These are phyloP conservation scores for Glaucopsyche alexis DNA, from an alignment of 2,888 invertebrate species.

Conservation along the genomic window DNA sequence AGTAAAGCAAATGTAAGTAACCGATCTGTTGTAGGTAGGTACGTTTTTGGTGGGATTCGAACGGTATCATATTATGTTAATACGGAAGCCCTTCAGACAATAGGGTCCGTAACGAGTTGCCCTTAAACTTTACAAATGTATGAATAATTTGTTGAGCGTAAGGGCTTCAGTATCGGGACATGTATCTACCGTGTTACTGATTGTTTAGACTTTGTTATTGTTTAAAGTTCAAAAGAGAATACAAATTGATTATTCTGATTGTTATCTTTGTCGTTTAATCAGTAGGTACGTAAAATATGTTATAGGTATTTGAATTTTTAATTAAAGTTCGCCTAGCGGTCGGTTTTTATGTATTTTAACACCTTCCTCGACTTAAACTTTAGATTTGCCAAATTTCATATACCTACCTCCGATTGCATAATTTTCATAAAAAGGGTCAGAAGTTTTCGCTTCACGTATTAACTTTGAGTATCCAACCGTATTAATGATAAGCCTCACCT, in stretches of 20 bases:
- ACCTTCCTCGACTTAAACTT: no score
- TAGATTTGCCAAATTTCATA: no score
- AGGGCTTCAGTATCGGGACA: slow-evolving; percentile 14
- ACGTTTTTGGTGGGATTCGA: slow-evolving; percentile 23
- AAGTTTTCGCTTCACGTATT: no score
- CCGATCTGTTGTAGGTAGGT: not conserved
- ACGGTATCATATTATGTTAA: slow-evolving; percentile 22
- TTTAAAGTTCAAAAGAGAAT: not conserved
- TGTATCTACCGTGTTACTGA: not conserved
- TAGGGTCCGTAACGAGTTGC: slow-evolving; percentile 17
- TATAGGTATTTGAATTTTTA: no score
- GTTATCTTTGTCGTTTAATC: not conserved
- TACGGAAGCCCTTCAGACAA: slow-evolving; percentile 19
- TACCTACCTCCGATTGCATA: no score
- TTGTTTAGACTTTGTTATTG: not conserved
- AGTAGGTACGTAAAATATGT: not conserved
- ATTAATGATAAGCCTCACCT: no score
- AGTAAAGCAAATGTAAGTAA: not conserved
- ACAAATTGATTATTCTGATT: not conserved
- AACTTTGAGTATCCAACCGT: no score
- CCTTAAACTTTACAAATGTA: slow-evolving; percentile 16
- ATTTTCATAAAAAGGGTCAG: no score
- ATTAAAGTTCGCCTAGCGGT: no score
- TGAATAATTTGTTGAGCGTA: slow-evolving; percentile 23
- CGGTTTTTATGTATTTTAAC: no score